Conservation (phyloP, 2,113 vertebrate species). For the Gila orcuttii region DNA sequence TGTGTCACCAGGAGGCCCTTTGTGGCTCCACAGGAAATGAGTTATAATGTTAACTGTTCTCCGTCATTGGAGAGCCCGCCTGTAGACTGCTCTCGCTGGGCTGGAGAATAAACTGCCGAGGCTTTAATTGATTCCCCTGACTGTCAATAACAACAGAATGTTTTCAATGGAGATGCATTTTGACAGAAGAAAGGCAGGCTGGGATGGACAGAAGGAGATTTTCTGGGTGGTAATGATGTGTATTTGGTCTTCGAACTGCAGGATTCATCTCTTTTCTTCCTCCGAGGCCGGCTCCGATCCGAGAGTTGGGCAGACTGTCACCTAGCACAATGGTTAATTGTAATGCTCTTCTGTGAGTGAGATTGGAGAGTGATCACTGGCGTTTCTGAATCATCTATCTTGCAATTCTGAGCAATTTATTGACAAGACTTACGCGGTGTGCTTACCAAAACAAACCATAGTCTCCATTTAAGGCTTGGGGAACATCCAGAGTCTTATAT, state of each 20-base stretch:
- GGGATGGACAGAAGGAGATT: constrained; percentile 33
- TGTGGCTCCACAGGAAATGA: constrained; percentile 63
- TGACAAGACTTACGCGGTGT: not conserved
- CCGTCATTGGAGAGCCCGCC: constrained; percentile 45
- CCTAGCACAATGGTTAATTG: constrained; percentile 37
- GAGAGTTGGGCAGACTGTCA: not conserved
- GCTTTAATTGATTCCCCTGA: constrained; percentile 60
- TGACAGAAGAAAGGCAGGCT: constrained; percentile 17
- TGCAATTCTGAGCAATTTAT: not conserved
- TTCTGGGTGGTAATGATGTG: constrained; percentile 31
- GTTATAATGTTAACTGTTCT: constrained; percentile 57
- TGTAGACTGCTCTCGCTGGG: constrained; percentile 45
- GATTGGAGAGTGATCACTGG: not conserved
- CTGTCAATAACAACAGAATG: constrained; percentile 55
- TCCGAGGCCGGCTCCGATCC: not conserved
- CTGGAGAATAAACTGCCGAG: constrained; percentile 47
- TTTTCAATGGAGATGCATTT: constrained; percentile 53
- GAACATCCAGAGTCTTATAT: not conserved
- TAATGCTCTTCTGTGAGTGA: constrained; percentile 5
- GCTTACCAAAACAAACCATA: not conserved
- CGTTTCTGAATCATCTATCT: constrained; percentile 1
- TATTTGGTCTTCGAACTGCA: constrained; percentile 17
- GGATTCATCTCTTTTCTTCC: constrained; percentile 19
- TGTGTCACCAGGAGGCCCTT: constrained; percentile 70
- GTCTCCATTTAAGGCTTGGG: not conserved